Percentiles rank a stretch among this genome's conserved stretches.
Evolutionary conservation across 2,113 vertebrate genomes (phyloP).

Genomic region (Corythoichthys haematopterus): DNA sequence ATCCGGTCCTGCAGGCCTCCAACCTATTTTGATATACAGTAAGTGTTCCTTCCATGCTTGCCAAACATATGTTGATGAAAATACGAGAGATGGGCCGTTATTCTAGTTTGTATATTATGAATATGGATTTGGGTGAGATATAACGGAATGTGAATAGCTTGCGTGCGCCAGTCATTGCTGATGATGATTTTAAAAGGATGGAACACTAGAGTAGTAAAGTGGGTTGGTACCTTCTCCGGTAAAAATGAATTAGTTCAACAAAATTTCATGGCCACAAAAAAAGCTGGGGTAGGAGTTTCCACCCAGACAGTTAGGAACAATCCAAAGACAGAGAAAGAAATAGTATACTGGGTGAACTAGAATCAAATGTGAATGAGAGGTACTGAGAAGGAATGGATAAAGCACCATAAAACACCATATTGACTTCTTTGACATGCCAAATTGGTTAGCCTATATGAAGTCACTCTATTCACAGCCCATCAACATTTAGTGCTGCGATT

Average conservation of each 20-base stretch:
- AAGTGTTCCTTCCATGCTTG: conserved; percentile 14
- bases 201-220: too few species aligned
- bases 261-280: too few species aligned
- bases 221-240: too few species aligned
- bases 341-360: background rate
- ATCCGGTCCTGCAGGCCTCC: conserved; percentile 32
- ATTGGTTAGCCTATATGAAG: too few species aligned
- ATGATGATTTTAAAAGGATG: background rate
- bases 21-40: conserved; percentile 20
- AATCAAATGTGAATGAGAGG: background rate
- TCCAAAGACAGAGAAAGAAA: too few species aligned
- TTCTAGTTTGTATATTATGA: background rate
- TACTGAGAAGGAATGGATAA: background rate
- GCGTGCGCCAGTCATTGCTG: background rate
- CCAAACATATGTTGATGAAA: conserved; percentile 18
- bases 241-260: too few species aligned
- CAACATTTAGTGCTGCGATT: background rate
- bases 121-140: background rate
- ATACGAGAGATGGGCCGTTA: background rate
- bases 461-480: background rate
- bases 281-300: too few species aligned
- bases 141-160: background rate
- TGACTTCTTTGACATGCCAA: too few species aligned
- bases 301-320: too few species aligned
- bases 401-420: too few species aligned